Evolutionary conservation across 2,113 vertebrate genomes (phyloP), one percentile per base, ranked within the genome.

Genomic region (Ibidorhyncha struthersii): DNA sequence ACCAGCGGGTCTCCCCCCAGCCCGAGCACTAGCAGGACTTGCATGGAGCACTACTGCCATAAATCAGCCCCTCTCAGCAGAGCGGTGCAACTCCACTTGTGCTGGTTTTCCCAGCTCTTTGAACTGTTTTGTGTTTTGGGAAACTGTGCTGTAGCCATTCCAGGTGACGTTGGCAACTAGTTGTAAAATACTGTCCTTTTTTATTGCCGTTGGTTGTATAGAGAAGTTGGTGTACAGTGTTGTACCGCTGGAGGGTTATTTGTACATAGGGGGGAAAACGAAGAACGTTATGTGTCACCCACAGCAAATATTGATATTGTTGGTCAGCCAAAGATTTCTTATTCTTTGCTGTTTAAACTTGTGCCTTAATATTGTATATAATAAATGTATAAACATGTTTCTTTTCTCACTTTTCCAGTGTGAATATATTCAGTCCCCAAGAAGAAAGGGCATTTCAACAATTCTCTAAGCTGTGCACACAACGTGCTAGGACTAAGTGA

Each of bases 351-450:
- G 98, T 98, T 98, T 98, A 94, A 98, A 98, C 94, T 94, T 96
- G 98, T 98, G 98, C 98, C 98, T 98, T 98, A 98, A 97, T 98
- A 97, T 98, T 98, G 98, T 98, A 98, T 96, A 98, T 98, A 98
- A 98, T 98, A 98, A 98, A 98, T 95, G 96, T 96, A 97, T 98
- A 91, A 98, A 97, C 96, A 81, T 77, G 55, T 91, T 92, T 90
- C 83, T 86, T 96, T 96, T 93, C 84, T 94, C 69, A 72, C 66
- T 82, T 63, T 90, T 85, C 86, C 89, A 49, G 85, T 45, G 82
- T 97, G 82, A 86, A 58, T 95, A 41, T 91, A 50, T 96, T 95
- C n/a, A 52, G 62, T 63, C 65, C 61, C 47, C 16, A 2, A 5
- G 82, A 89, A 63, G 40, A 92, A 84, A 66, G 70, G 63, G 16